A percentile compares a stretch with the other conserved stretches of the same genome.
These are phyloP conservation scores for Malurus alboscapulatus DNA, from an alignment of 2,113 vertebrate species.

Conservation along the genomic window DNA sequence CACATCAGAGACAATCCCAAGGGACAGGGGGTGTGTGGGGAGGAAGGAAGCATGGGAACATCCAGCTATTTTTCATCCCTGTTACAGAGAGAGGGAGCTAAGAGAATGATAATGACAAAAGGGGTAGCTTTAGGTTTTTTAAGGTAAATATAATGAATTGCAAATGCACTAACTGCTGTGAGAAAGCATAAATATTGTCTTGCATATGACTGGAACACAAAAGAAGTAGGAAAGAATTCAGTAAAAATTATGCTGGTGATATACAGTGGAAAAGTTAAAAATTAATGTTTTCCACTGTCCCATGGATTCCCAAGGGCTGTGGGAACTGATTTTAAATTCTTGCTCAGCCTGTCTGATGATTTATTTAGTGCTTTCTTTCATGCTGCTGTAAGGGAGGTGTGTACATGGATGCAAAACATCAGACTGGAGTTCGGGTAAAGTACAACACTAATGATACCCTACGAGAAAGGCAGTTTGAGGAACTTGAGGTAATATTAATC, in stretches of 20 bases:
- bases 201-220: not conserved
- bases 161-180: not conserved
- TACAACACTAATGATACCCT: not conserved
- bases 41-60: not conserved
- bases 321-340: not conserved
- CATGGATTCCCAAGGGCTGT: not conserved
- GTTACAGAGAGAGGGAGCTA: not conserved
- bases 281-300: constrained; percentile 4
- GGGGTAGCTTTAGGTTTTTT: not conserved
- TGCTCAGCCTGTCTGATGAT: not conserved
- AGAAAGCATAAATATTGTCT: not conserved
- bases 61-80: not conserved
- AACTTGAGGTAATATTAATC: not conserved
- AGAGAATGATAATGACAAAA: not conserved
- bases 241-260: not conserved
- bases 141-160: not conserved
- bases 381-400: not conserved
- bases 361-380: constrained; percentile 17
- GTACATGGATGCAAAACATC: not conserved
- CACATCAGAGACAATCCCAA: not conserved
- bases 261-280: not conserved
- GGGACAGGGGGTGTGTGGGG: not conserved
- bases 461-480: not conserved
- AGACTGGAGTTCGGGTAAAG: not conserved
- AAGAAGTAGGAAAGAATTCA: not conserved